Base-by-base conservation (phyloP, 2,888 invertebrate genomes). In the Xylocampa areola region DNA sequence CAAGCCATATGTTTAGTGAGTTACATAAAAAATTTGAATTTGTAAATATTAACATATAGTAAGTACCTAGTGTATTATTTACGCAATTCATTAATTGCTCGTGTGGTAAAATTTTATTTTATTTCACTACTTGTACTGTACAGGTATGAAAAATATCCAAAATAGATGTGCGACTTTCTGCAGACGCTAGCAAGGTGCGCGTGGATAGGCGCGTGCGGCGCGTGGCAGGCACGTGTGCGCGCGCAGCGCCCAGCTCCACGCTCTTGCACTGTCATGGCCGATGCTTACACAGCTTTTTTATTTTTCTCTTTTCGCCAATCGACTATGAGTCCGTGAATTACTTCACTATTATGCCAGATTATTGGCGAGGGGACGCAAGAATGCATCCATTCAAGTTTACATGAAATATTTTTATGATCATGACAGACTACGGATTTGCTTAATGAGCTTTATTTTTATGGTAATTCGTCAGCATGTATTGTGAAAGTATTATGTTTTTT, bases 261-360 rank as follows among this genome's bases (percentile, higher is more conserved):
- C 80, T 84, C 79, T 82, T 88, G 89, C 87, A 75, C 87, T 90
- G 91, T 92, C 92, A 92, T 87, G 89, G 87, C 87, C 77, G 87
- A 85, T 84, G 84, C 86, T 83, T 81, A 76, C 68, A 68, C 76
- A 69, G 79, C 77, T 81, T 84, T 84, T 85, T 85, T 73, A 58
- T 70, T 65, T 66, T 68, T 63, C 76, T 84, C 82, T 79, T 78
- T 81, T 80, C 76, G 81, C 82, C 86, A 86, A 86, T 86, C 82
- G 84, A 82, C 86, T 88, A 82, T 86, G 80, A 82, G 77, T 79
- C 78, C 84, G 84, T 87, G 90, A 91, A 90, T 89, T 91, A 82
- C 89, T 86, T 72, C 77, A 88, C 89, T 88, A 88, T 90, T 91
- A 86, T 87, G 67, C 68, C 47, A 66, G 70, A 77, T 81, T 76